These are phyloP conservation scores for Drosophila anomalata DNA, from an alignment of 2,888 invertebrate genomes.

Conservation along the genomic window DNA sequence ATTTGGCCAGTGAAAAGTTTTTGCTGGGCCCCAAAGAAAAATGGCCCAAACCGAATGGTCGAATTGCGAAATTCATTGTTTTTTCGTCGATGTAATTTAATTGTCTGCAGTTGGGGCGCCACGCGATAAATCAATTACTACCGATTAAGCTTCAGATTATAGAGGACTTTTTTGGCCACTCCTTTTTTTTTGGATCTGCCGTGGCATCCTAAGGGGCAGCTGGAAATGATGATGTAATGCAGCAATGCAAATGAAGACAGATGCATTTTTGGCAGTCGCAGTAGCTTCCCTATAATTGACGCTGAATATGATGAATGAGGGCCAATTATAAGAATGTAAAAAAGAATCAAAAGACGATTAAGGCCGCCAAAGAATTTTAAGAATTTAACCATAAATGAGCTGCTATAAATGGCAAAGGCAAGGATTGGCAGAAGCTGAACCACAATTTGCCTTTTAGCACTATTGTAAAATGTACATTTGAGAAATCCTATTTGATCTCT, in stretches of 20 bases:
- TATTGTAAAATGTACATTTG: conserved; percentile 3
- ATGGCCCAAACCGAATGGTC: conserved; percentile 3
- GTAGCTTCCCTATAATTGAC: conserved; percentile 48
- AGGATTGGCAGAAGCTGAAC: neutral
- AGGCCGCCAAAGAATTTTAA: conserved; percentile 24
- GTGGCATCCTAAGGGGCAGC: conserved; percentile 17
- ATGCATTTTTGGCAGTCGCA: conserved; percentile 43
- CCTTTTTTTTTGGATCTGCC: neutral
- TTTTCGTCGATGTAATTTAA: conserved; percentile 52
- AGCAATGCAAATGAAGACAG: conserved; percentile 54
- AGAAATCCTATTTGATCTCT: conserved; percentile 52
- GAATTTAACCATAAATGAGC: neutral
- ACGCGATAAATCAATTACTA: conserved; percentile 71
- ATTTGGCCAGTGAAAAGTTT: conserved; percentile 11
- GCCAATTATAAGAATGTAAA: conserved; percentile 58
- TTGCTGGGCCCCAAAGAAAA: conserved; percentile 9
- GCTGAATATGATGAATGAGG: conserved; percentile 70
- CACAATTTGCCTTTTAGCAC: conserved; percentile 21
- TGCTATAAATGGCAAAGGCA: neutral
- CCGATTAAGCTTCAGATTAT: conserved; percentile 66
- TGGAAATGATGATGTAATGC: conserved; percentile 37
- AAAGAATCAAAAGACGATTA: conserved; percentile 43
- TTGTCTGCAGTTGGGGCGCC: conserved; percentile 55
- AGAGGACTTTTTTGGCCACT: conserved; percentile 27
- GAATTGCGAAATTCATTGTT: conserved; percentile 16